Evolutionary conservation across 2,888 invertebrate species (phyloP), one percentile per base, ranked within the genome.

Genomic region (Drosophila monieri): DNA sequence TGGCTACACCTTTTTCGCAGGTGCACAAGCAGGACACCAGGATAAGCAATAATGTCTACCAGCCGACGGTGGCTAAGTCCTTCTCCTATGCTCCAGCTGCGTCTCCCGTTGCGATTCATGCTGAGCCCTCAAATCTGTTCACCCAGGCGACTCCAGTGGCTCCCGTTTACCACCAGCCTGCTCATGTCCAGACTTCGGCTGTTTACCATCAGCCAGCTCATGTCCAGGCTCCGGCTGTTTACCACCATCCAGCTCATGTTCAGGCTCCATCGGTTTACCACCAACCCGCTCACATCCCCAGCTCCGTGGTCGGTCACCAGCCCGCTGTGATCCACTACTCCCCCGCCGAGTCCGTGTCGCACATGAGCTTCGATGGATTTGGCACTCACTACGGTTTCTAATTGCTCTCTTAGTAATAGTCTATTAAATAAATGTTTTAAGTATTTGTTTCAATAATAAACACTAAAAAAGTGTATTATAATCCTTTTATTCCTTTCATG

Each of bases 321-420:
- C 79, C 79, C 9, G 53, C 62, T 8, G 78, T 90, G 49, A 85
- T 94, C 75, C 80, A 91, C 85, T 81, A 93, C 89, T 74, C 92
- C 30, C 94, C 94, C 41, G 93, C 94, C 37, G 93, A 94, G 75
- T 93, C 93, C 62, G 94, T 94, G 41, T 93, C 95, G 65, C 94
- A 95, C 89, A 93, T 94, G 70, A 91, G 93, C 78, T 95, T 94
- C 92, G 93, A 92, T 76, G 94, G 94, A 67, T 92, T 94, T 61
- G 94, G 94, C 76, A 93, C 94, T 74, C 93, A 93, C 76, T 95
- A 94, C 91, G 94, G 93, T 79, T 95, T 93, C 93, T 95, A 93
- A 48, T 10, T 6, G 6, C 8, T 12, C 5, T 21, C 12, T 35
- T 23, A 41, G 14, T 30, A 35, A 41, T 39, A 25, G 35, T 8